Evolutionary conservation across 2,888 invertebrate species (phyloP), one percentile per base, ranked within the genome.

Genomic region (Cotesia congregata): DNA sequence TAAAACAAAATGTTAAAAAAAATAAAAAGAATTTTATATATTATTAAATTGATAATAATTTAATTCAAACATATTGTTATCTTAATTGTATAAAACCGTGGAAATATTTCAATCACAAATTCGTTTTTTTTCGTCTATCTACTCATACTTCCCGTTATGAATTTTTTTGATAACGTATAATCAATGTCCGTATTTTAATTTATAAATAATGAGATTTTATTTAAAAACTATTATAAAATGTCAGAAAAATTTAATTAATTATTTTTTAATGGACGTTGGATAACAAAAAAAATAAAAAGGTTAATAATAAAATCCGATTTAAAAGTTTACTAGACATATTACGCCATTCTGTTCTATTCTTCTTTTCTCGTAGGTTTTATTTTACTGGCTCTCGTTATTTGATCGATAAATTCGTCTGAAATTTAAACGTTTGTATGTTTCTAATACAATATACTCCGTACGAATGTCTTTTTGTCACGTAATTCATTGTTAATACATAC

Each of bases 131-230:
- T 30, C n/a, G 9, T 15, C 39, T 65, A 30, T 62, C 68, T 77
- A 78, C 79, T 80, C 82, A 75, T 82, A 83, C 84, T 86, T 87
- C 85, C 86, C 85, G 87, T 85, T 80, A 50, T 12, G 50, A 50
- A 59, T 82, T 83, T 83, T 84, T 86, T 85, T 85, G 86, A 87
- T 87, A 87, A 86, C 85, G 84, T 84, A 82, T 85, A 86, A 86
- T 83, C 82, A 79, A 83, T 84, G 86, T 87, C 86, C 86, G 85
- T 85, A 81, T 82, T 41, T 59, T 20, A 50, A 20, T 69, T 20
- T 20, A 5, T 69, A 20, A 9, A 69, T 50, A 69, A 5, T 7
- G 17, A 59, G n/a, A 50, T 20, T 30, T 38, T 12, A 60, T 59
- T 20, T 65, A 38, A 40, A 38, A 59, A 30, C 41, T 30, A 9